Base-by-base conservation (phyloP, 1,140 invertebrate species). In the Neodiprion fabricii region DNA sequence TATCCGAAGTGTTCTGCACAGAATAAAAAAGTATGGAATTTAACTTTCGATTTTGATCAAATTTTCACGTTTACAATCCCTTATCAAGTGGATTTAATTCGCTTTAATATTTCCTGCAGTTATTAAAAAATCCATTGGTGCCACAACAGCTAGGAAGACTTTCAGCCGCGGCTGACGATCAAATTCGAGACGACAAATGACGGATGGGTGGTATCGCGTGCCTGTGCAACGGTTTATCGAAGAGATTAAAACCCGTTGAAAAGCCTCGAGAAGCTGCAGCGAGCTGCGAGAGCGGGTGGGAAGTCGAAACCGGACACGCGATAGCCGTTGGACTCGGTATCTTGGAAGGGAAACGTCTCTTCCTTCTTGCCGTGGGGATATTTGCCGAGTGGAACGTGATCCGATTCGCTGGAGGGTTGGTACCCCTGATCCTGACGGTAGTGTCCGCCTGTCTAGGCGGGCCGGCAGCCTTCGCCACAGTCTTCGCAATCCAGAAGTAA, bases 311-410 rank as follows among this genome's bases (percentile, higher is more conserved):
- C 67, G 80, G 79, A 53, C 76, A 79, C 21, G 81, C 72, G 1
- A 74, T 85, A 1, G 83, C 85, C 11, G 72, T 84, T 14, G 80
- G 82, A 1, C 76, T 86, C 8, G 80, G 79, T 21, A 75, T 82
- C 2, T 76, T 88, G 23, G 86, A 87, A 74, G 75, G 79, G 1
- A 86, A 88, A 77, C 80, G 86, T 9, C 75, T 88, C 40, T 76
- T 86, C 40, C 76, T 87, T 40, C 49, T 88, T 23, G 74, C 77
- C 11, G 66, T 88, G 11, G 85, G 86, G 73, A 80, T 84, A 61
- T 75, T 86, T 10, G 74, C 80, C 7, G 81, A 88, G 68, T 81
- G 82, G 80, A 76, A 81, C 50, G 77, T 84, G 10, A 80, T 88
- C 8, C 78, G 77, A 10, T 84, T 88, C 72, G 83, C 81, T 7